phyloP scores from a whole-genome alignment of 2,888 invertebrate species.

The Idaea biselata region DNA sequence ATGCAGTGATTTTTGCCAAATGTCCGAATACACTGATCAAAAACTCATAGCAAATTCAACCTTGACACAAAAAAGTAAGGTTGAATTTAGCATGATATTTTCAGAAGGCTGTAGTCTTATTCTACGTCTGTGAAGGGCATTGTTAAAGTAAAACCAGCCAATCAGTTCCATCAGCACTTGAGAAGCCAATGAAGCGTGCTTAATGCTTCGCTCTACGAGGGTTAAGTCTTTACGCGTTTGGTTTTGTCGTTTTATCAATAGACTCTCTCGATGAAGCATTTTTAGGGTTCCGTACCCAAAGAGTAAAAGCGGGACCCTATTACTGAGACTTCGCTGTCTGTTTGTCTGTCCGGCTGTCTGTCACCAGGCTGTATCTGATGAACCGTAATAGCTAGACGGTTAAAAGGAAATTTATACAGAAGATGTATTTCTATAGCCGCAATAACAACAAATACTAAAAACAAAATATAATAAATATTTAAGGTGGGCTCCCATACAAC shows the following conservation, averaged over 20 bases:
- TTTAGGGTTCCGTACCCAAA: too few relatives aligned
- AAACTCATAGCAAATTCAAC: slow-evolving; percentile 22
- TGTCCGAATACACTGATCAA: slow-evolving; percentile 24
- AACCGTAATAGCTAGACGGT: too few relatives aligned
- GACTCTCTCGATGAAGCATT: slow-evolving; percentile 37
- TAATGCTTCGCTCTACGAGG: slow-evolving; percentile 62
- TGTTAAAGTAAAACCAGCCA: slow-evolving; percentile 73
- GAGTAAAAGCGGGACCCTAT: too few relatives aligned
- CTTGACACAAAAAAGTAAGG: slow-evolving; percentile 22
- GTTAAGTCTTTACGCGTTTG: slow-evolving; percentile 71
- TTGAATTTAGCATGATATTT: slow-evolving; percentile 23
- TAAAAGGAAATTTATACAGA: too few relatives aligned
- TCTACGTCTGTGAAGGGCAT: slow-evolving; percentile 41
- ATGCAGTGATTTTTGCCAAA: slow-evolving; percentile 56
- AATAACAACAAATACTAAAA: too few relatives aligned
- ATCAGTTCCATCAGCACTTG: slow-evolving; percentile 77
- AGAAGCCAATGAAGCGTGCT: slow-evolving; percentile 72
- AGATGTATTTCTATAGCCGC: too few relatives aligned
- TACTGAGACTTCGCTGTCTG: too few relatives aligned
- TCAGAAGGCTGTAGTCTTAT: slow-evolving; percentile 24
- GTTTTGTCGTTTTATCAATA: slow-evolving; percentile 71
- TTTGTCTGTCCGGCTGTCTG: too few relatives aligned
- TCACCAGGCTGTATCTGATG: too few relatives aligned
- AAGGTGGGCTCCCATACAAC: too few relatives aligned
- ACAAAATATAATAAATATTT: too few relatives aligned